Percentiles rank a stretch among this genome's conserved stretches.
These are phyloP conservation scores for Drepana arcuata DNA, from an alignment of 1,140 invertebrate genomes.

Conservation along the genomic window DNA sequence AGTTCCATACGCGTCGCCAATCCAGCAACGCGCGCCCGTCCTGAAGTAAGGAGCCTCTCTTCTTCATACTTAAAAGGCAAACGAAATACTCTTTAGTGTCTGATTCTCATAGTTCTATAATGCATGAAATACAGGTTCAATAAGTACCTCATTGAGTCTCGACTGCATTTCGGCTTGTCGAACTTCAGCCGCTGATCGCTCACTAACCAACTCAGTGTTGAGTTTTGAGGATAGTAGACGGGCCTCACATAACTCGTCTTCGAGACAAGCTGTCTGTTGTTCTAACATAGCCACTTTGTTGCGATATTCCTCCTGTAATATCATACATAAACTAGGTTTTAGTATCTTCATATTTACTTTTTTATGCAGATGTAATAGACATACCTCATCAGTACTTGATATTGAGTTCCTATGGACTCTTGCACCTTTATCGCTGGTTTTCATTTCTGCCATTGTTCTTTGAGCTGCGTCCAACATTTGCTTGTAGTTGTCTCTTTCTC, in stretches of 20 bases:
- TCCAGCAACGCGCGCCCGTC: conserved; percentile 87
- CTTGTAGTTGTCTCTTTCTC: conserved; percentile 91
- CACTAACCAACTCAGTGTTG: conserved; percentile 91
- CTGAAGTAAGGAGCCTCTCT: conserved; percentile 83
- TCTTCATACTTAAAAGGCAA: conserved; percentile 92
- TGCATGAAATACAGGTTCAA: too few species aligned
- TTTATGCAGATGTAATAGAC: too few species aligned
- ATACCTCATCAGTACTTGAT: conserved; percentile 76
- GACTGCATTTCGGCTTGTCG: conserved; percentile 92
- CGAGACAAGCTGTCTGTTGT: conserved; percentile 85
- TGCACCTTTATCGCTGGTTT: conserved; percentile 67
- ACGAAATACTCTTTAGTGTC: too few species aligned
- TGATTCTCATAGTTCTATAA: too few species aligned
- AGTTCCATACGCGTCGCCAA: conserved; percentile 91
- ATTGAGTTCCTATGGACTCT: conserved; percentile 39
- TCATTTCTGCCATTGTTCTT: conserved; percentile 85
- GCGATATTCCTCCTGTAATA: conserved; percentile 72
- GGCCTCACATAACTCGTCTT: conserved; percentile 90
- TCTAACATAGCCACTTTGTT: conserved; percentile 80
- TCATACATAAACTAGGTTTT: too few species aligned
- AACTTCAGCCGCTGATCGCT: conserved; percentile 90
- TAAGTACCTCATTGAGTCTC: conserved; percentile 92
- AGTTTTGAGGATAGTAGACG: conserved; percentile 86
- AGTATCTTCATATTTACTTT: too few species aligned
- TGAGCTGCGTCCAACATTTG: conserved; percentile 91